Evolutionary conservation across 2,888 invertebrate species (phyloP), one percentile per base, ranked within the genome.

Genomic region (Neuroscelio doddi): DNA sequence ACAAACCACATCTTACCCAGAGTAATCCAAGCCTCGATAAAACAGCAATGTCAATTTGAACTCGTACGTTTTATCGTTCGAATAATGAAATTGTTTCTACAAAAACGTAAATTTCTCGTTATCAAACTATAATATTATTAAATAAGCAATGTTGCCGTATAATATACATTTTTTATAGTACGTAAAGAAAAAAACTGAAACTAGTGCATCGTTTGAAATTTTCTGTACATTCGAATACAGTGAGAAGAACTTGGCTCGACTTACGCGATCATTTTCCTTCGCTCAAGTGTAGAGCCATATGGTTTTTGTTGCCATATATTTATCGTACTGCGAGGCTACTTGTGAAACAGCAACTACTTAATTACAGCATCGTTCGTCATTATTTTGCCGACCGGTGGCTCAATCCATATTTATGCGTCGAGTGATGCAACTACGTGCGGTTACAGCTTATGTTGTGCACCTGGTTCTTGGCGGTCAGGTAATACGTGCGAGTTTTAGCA

Each of bases 331-430:
- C 58, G 66, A 66, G 62, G 57, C 61, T 62, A 62, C 66, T 66
- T 62, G 62, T 66, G 62, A 66, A 66, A 66, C 58, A 66, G 57
- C 66, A 67, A 61, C 64, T 68, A 64, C 71, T 71, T 74, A 71
- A 71, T 72, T 64, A 65, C 68, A 49, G 58, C 63, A 63, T 57
- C 63, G 67, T 71, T 70, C 67, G 64, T 72, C 70, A 66, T 72
- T 73, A 71, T 67, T 59, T 68, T 63, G 68, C 47, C 17, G 61
- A 63, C 55, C 59, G 64, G 57, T 61, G 62, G 41, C 57, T 64
- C 66, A 64, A 75, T 76, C 69, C 69, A 74, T 75, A 76, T 75
- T 72, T 72, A 76, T 72, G 63, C 69, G 68, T 61, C 47, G 58
- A 52, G 70, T 71, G 73, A 68, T 69, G 74, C 68, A 73, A 74